These are phyloP conservation scores for Pterocles gutturalis DNA, from an alignment of 2,113 vertebrate species.

Conservation along the genomic window DNA sequence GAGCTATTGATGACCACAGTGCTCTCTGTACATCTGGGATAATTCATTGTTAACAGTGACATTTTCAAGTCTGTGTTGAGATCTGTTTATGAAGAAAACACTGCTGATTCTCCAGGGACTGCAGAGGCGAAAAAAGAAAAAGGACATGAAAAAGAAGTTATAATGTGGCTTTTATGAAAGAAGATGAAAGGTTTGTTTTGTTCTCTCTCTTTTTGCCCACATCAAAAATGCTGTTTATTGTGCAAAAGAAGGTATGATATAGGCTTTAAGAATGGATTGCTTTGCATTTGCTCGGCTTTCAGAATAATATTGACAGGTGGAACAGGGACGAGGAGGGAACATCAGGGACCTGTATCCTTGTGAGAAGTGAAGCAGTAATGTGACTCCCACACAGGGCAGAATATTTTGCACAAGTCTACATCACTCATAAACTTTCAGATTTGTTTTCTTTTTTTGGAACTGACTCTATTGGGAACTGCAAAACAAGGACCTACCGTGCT, in stretches of 20 bases:
- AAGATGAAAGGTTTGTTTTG: conserved; percentile 68
- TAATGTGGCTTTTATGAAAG: conserved; percentile 44
- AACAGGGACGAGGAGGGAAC: background rate
- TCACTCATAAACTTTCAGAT: background rate
- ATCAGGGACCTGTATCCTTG: background rate
- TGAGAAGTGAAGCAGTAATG: background rate
- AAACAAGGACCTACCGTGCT: background rate
- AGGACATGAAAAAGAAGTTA: conserved; percentile 41
- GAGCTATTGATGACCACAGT: background rate
- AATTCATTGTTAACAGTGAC: conserved; percentile 37
- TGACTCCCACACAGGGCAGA: background rate
- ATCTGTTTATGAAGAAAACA: conserved; percentile 61
- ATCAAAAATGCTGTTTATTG: conserved; percentile 70
- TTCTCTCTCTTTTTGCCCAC: conserved; percentile 46
- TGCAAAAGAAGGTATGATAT: background rate
- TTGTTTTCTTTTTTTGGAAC: background rate
- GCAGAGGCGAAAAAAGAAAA: conserved; percentile 14
- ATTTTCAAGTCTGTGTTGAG: conserved; percentile 51
- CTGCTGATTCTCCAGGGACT: conserved; percentile 6
- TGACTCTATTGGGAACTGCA: background rate
- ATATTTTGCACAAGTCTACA: background rate
- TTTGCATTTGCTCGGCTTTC: conserved; percentile 35
- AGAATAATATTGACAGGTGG: conserved; percentile 6
- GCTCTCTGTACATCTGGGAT: background rate
- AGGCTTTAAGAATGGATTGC: conserved; percentile 14